phyloP scores from a whole-genome alignment of 1,140 invertebrate species.

The Solen grandis region DNA sequence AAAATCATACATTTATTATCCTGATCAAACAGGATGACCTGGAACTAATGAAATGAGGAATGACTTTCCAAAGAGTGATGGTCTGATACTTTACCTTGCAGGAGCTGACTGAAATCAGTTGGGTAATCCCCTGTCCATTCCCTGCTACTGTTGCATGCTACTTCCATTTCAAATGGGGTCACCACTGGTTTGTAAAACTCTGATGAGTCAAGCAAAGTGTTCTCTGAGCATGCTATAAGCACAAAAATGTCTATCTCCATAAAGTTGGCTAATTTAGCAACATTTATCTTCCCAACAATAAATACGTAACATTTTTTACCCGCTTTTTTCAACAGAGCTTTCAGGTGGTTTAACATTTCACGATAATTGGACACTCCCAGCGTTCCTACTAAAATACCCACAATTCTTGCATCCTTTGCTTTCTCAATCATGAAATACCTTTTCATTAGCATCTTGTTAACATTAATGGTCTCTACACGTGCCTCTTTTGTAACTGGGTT shows the following conservation, averaged over 20 bases:
- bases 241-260: constrained; percentile 95
- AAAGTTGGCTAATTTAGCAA: constrained; percentile 96
- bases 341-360: constrained; percentile 88
- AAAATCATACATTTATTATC: too few relatives aligned
- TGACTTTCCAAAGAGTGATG: too few relatives aligned
- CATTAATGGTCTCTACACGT: constrained; percentile 72
- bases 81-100: constrained; percentile 85
- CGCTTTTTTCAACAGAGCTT: constrained; percentile 86
- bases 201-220: constrained; percentile 88
- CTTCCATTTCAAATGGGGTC: constrained; percentile 95
- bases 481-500: constrained; percentile 70
- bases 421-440: constrained; percentile 92
- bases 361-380: constrained; percentile 91
- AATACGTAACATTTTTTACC: constrained; percentile 95
- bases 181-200: constrained; percentile 95
- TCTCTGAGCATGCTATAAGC: constrained; percentile 94
- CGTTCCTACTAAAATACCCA: constrained; percentile 95
- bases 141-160: constrained; percentile 88
- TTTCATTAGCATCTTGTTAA: constrained; percentile 85
- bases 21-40: too few relatives aligned
- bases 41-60: too few relatives aligned
- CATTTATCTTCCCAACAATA: constrained; percentile 95
- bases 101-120: constrained; percentile 89
- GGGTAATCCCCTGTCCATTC: constrained; percentile 85
- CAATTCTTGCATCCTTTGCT: constrained; percentile 91